Evolutionary conservation across 1,140 invertebrate genomes (phyloP), one percentile per base, ranked within the genome.

Genomic region (Protaetia brevitarsis): DNA sequence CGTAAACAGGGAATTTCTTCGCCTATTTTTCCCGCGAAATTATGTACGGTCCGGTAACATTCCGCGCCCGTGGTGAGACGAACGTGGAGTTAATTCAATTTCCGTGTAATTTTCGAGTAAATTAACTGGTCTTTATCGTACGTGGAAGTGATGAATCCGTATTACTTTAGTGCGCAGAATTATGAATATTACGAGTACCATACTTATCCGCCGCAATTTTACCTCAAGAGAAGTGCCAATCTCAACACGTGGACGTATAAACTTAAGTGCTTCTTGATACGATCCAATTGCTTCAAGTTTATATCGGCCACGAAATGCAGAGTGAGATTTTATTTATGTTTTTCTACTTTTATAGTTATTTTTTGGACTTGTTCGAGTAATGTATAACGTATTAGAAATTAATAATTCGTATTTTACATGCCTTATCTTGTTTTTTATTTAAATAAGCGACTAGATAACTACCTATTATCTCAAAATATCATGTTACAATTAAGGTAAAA

Each of bases 201-300:
- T 28, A 66, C 66, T 19, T 68, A 65, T 36, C 63, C 68, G 13
- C 66, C 73, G 21, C 74, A 74, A 37, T 66, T 69, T 51, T 76
- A 76, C 67, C 63, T 76, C 37, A 61, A 61, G 41, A 63, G 72
- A 36, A 69, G 70, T 64, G 69, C 69, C n/a, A 64, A 65, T n/a
- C 60, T 71, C 10, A 69, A 71, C 56, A 71, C 64, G 11, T 76
- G 70, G 71, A 68, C 61, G 27, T 74, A 70, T 58, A 72, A 73
- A 58, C 37, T 73, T 26, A 74, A 76, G 62, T 67, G 68, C 51
- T 68, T 73, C 66, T 64, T 76, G 63, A 68, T 68, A 28, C 21
- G 41, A 19, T 26, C 37, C n/a, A 57, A 66, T 29, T 66, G 65
- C 26, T 62, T 66, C 37, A 63, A 27, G 26, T 59, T 59, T 59